Evolutionary conservation across 2,888 invertebrate species (phyloP).

Genomic region (Ochropleura plecta): DNA sequence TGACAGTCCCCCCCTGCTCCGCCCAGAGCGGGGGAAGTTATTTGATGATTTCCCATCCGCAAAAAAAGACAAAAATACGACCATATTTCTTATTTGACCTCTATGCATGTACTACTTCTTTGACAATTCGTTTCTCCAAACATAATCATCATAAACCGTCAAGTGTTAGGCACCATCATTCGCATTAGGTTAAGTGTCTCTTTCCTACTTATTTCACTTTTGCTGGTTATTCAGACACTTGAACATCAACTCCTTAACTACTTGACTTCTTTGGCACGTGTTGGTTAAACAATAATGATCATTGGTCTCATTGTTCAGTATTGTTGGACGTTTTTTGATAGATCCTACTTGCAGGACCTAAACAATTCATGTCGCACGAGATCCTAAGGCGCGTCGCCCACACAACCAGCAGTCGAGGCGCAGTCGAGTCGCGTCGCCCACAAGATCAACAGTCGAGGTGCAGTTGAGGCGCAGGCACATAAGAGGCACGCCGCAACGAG

Average conservation of each 20-base stretch:
- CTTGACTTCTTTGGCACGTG: neutral
- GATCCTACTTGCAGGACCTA: too few species aligned
- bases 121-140: neutral
- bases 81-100: neutral
- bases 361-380: too few species aligned
- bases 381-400: too few species aligned
- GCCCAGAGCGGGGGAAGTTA: too few species aligned
- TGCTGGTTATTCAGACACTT: slow-evolving; percentile 23
- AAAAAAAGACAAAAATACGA: neutral
- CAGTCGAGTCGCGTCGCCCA: too few species aligned
- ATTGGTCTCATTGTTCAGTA: neutral
- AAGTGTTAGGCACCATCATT: neutral
- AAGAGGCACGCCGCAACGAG: too few species aligned
- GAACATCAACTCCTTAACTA: slow-evolving; percentile 12
- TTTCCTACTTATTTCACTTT: slow-evolving; percentile 47
- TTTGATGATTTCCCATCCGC: too few species aligned
- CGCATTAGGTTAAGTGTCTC: slow-evolving; percentile 34
- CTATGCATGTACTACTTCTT: neutral
- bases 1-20: too few species aligned
- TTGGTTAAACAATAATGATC: slow-evolving; percentile 2
- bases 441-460: too few species aligned
- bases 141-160: slow-evolving; percentile 10
- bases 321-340: too few species aligned
- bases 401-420: too few species aligned
- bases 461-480: too few species aligned